Evolutionary conservation across 2,113 vertebrate genomes (phyloP).

Genomic region (Calonectris borealis): DNA sequence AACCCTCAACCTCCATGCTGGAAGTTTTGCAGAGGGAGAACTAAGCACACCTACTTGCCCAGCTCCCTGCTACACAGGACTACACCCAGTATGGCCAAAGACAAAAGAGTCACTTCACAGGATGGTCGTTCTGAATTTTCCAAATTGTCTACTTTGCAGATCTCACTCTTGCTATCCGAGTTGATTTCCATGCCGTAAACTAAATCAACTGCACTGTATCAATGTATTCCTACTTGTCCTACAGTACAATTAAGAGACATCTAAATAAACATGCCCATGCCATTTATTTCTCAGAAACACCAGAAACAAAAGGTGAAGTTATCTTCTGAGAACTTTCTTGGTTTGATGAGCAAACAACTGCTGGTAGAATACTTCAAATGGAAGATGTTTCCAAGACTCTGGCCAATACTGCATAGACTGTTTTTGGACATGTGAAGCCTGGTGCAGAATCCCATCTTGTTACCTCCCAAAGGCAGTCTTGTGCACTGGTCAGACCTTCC

Average conservation of each 20-base stretch:
- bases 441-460: background rate
- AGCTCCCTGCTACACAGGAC: background rate
- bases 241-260: slow-evolving; percentile 5
- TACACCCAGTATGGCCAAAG: background rate
- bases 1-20: background rate
- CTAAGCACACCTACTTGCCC: background rate
- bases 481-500: background rate
- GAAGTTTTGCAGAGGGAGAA: background rate
- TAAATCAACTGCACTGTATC: background rate
- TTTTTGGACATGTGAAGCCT: background rate
- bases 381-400: background rate
- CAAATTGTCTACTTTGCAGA: background rate
- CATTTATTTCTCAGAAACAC: slow-evolving; percentile 50
- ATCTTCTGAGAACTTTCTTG: slow-evolving; percentile 4
- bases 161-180: background rate
- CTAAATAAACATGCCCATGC: slow-evolving; percentile 14
- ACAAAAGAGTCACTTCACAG: background rate
- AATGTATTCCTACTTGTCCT: background rate
- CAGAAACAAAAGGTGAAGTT: slow-evolving; percentile 1
- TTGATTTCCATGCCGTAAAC: background rate
- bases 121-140: background rate
- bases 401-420: background rate
- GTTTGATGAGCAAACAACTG: background rate
- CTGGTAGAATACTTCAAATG: background rate
- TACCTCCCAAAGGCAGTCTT: background rate